Base-by-base conservation (phyloP, 2,888 invertebrate genomes). In the Lampropteryx suffumata region DNA sequence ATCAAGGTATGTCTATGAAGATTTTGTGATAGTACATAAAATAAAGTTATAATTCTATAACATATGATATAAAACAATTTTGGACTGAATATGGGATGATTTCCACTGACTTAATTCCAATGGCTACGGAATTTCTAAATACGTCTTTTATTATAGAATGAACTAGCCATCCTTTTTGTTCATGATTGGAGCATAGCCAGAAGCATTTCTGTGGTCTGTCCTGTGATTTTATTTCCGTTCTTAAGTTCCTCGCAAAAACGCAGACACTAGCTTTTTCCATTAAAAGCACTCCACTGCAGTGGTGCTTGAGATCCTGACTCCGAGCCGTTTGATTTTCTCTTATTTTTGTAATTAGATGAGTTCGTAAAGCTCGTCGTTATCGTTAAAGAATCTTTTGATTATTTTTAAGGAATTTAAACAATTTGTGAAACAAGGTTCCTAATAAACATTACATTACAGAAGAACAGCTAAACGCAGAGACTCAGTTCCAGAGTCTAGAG, bases 181-280 rank as follows among this genome's bases (percentile, higher is more conserved):
- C 52, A 10, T 27, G 37, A 9, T 43, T 52, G 52, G 51, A 47
- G 12, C 12, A 33, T 34, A 26, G 47, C 52, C 52, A 52, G 35
- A 35, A 35, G 43, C 11, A 24, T 26, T 37, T 45, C 28, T 17
- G 32, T 37, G 41, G 41, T 42, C 24, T 14, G 33, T 29, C 32
- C 17, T 24, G 42, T 46, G 37, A 52, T 52, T 52, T 47, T 43
- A 47, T 52, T 51, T 33, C 30, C 41, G 8, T 45, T 7, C 35
- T 17, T 17, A 17, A 17, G 17, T 17, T 17, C 17, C 17, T 17
- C 17, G 9, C 28, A 42, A 45, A 45, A 47, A 26, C 10, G 37
- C 21, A 30, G 33, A 28, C 35, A 14, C 24, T 21, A 11, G 5
- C 36, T 40, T n/a, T n/a, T n/a, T n/a, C n/a, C n/a, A 21, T 26